Evolutionary conservation across 2,888 invertebrate genomes (phyloP).

Genomic region (Isotomurus palustris): DNA sequence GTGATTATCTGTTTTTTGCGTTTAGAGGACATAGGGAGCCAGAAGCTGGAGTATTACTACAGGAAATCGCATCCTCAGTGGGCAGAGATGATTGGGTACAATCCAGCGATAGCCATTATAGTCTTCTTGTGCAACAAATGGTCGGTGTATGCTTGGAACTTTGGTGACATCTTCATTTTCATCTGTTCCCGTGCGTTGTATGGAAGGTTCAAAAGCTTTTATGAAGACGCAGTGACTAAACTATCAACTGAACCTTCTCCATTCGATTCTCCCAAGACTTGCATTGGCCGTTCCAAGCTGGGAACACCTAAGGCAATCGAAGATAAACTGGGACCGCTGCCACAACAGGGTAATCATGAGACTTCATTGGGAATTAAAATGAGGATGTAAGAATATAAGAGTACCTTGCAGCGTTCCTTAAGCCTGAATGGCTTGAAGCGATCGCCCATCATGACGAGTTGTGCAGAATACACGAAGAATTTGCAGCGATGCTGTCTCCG

Average conservation of each 20-base stretch:
- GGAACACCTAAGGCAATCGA: too few relatives aligned
- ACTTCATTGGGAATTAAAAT: not conserved
- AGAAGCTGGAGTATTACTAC: constrained; percentile 30
- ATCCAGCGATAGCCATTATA: constrained; percentile 18
- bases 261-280: too few relatives aligned
- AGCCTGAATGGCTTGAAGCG: constrained; percentile 30
- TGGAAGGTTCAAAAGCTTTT: constrained; percentile 28
- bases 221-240: too few relatives aligned
- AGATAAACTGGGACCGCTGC: too few relatives aligned
- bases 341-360: too few relatives aligned
- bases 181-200: constrained; percentile 29
- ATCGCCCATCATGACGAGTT: constrained; percentile 32
- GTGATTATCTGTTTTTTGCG: constrained; percentile 3
- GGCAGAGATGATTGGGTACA: constrained; percentile 29
- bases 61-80: constrained; percentile 27
- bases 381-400: not conserved
- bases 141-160: constrained; percentile 34
- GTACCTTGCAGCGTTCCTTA: constrained; percentile 14
- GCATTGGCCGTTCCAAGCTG: too few relatives aligned
- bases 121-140: constrained; percentile 37
- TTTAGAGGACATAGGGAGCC: not conserved
- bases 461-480: constrained; percentile 20
- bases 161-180: constrained; percentile 25
- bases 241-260: too few relatives aligned
- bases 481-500: constrained; percentile 32